These are phyloP conservation scores for Archips xylosteana DNA, from an alignment of 2,888 invertebrate species.

Conservation along the genomic window DNA sequence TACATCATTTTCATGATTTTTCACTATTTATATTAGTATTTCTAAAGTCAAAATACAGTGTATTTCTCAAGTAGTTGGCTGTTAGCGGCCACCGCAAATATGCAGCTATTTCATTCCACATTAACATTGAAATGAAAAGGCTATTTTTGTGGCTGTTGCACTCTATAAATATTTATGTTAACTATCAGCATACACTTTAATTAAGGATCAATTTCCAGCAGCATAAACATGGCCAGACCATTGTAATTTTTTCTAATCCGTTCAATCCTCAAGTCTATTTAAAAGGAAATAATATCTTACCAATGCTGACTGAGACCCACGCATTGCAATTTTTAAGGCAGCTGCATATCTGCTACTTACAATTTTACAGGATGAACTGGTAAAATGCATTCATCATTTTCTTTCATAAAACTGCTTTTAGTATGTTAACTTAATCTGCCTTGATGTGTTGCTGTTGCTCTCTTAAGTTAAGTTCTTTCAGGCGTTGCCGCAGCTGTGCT, in stretches of 20 bases:
- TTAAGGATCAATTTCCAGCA: neutral
- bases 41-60: no score
- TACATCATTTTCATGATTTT: neutral
- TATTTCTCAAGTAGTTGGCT: no score
- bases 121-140: neutral
- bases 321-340: neutral
- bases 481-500: conserved; percentile 90
- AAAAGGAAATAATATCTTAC: neutral
- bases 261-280: neutral
- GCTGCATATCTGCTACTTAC: conserved; percentile 1
- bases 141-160: neutral
- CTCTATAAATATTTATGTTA: neutral
- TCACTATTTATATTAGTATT: neutral
- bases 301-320: neutral
- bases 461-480: conserved; percentile 83
- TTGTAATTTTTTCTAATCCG: neutral
- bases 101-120: neutral
- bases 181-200: no score
- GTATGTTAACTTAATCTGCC: conserved; percentile 59
- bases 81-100: neutral
- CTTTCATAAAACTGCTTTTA: neutral
- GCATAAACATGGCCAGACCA: neutral
- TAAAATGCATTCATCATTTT: conserved; percentile 14
- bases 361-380: conserved; percentile 21
- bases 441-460: conserved; percentile 69